Evolutionary conservation across 2,888 invertebrate genomes (phyloP).

Genomic region (Drosophila silvestris): DNA sequence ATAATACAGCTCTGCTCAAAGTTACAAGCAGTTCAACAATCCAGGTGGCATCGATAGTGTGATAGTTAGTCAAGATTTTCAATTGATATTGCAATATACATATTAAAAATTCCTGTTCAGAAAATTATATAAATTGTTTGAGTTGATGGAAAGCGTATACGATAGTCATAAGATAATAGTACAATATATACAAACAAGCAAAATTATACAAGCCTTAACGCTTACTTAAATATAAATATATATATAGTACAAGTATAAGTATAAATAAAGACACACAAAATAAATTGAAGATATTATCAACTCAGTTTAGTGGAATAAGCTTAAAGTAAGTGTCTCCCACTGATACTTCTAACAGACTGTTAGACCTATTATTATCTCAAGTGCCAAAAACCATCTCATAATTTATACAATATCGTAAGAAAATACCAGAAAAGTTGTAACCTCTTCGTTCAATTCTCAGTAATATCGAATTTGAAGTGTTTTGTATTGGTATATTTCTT

Average conservation of each 20-base stretch:
- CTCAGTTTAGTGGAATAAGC: not conserved
- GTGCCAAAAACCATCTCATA: not conserved
- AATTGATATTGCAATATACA: not conserved
- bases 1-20: constrained; percentile 9
- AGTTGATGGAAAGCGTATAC: not conserved
- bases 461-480: not conserved
- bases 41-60: not conserved
- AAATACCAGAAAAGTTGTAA: not conserved
- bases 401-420: not conserved
- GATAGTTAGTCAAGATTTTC: constrained; percentile 3
- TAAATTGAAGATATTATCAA: not conserved
- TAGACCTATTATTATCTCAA: not conserved
- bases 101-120: not conserved
- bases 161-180: not conserved
- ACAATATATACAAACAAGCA: not conserved
- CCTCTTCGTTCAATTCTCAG: not conserved
- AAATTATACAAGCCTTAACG: not conserved
- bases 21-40: not conserved
- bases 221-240: not conserved
- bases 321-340: not conserved
- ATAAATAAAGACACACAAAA: not conserved
- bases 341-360: not conserved
- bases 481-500: not conserved
- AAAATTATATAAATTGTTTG: not conserved
- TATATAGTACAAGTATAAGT: too few relatives aligned